A percentile compares a stretch with the other conserved stretches of the same genome.
Evolutionary conservation across 2,888 invertebrate genomes (phyloP).

Genomic region (Melikaiella ostensackeni): DNA sequence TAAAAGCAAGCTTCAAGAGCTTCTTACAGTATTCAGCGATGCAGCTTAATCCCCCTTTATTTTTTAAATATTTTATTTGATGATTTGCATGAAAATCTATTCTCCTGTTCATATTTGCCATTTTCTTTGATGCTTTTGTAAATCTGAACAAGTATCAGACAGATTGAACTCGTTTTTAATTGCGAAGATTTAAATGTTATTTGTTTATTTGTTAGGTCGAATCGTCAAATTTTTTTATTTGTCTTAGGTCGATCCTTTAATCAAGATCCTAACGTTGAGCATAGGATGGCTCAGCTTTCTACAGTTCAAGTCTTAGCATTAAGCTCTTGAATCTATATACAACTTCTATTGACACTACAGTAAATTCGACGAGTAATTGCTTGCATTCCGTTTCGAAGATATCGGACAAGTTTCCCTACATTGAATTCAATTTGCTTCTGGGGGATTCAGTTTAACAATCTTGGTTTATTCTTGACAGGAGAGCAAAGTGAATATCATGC

Average conservation of each 20-base stretch:
- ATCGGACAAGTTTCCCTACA: background rate
- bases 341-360: conserved; percentile 47
- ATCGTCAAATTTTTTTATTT: too few species aligned
- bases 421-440: background rate
- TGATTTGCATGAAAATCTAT: too few species aligned
- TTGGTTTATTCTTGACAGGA: too few species aligned
- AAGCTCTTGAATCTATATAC: conserved; percentile 54
- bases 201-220: conserved; percentile 5
- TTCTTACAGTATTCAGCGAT: too few species aligned
- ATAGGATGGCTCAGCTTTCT: background rate
- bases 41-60: too few species aligned
- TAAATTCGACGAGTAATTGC: conserved; percentile 44
- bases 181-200: background rate
- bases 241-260: conserved; percentile 16
- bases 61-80: too few species aligned
- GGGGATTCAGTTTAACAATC: too few species aligned
- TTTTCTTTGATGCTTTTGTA: too few species aligned
- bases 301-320: conserved; percentile 36
- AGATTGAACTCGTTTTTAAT: background rate
- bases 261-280: conserved; percentile 11
- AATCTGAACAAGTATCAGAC: background rate
- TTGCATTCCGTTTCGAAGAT: conserved; percentile 12
- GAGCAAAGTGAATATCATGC: too few species aligned
- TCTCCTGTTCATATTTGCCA: too few species aligned
- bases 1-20: too few species aligned